Percentiles rank a stretch among this genome's conserved stretches.
Conservation (phyloP, 2,888 invertebrate species). For the Dermolepida albohirtum region DNA sequence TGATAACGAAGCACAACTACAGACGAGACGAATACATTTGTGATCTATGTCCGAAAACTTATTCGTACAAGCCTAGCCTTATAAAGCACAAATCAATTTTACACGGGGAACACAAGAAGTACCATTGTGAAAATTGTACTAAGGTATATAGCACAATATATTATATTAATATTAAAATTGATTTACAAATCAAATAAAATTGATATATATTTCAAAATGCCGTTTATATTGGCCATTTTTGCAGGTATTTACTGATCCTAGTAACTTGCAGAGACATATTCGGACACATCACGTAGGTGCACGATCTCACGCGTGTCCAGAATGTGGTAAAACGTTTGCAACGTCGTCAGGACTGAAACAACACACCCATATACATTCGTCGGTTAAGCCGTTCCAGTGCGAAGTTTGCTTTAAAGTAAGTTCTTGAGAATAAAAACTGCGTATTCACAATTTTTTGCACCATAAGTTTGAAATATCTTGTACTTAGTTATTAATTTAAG, state of each 20-base stretch:
- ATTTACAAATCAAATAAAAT: neutral
- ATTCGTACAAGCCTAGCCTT: conserved; percentile 83
- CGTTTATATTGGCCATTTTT: conserved; percentile 57
- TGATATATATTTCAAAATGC: conserved; percentile 10
- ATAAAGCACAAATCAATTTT: conserved; percentile 85
- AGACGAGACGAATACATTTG: conserved; percentile 84
- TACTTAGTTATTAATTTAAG: too few relatives aligned
- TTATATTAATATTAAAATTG: too few relatives aligned
- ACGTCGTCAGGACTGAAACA: conserved; percentile 98
- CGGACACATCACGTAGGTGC: conserved; percentile 96
- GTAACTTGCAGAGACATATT: conserved; percentile 96
- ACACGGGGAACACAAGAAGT: conserved; percentile 86
- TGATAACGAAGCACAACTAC: conserved; percentile 82
- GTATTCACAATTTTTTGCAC: too few relatives aligned
- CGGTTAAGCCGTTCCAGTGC: conserved; percentile 97
- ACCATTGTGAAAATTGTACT: conserved; percentile 92
- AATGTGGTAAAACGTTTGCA: conserved; percentile 99
- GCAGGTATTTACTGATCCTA: conserved; percentile 95
- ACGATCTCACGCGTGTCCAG: conserved; percentile 95
- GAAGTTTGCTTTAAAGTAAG: conserved; percentile 93
- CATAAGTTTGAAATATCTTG: too few relatives aligned
- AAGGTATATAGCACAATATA: conserved; percentile 71
- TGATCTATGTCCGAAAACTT: conserved; percentile 85
- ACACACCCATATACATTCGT: conserved; percentile 98
- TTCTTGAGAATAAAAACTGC: too few relatives aligned